A percentile compares a stretch with the other conserved stretches of the same genome.
phyloP scores from a whole-genome alignment of 1,140 invertebrate species.

The Drosophila tropicalis region DNA sequence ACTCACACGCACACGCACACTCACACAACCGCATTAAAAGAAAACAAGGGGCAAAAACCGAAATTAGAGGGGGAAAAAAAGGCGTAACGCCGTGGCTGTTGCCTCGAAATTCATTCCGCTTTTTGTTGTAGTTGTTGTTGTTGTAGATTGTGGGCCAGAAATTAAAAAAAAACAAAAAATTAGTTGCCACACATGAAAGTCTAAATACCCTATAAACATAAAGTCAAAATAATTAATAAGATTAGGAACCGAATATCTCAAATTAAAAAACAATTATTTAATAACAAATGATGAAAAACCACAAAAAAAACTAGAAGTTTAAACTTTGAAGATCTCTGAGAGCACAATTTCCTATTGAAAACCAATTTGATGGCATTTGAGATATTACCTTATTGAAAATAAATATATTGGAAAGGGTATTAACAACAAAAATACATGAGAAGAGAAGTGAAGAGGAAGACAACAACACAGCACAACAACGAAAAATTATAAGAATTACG shows the following conservation, averaged over 20 bases:
- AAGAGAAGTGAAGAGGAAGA: neutral
- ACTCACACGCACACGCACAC: conserved; percentile 16
- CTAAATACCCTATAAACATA: neutral
- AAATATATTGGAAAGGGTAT: neutral
- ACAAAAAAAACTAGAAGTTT: no score
- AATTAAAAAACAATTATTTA: neutral
- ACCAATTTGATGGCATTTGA: neutral
- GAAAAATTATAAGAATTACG: conserved; percentile 77
- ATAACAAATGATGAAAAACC: no score
- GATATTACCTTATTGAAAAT: neutral
- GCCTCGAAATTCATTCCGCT: conserved; percentile 31
- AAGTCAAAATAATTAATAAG: no score
- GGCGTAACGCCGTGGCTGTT: conserved; percentile 48
- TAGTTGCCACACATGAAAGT: neutral
- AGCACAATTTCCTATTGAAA: no score
- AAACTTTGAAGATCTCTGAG: no score
- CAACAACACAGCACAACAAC: conserved; percentile 18
- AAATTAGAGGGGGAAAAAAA: conserved; percentile 66
- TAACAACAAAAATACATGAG: neutral
- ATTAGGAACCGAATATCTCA: no score
- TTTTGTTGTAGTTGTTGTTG: conserved; percentile 40
- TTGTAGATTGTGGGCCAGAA: conserved; percentile 51
- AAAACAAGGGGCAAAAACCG: conserved; percentile 38
- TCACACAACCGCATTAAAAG: conserved; percentile 23
- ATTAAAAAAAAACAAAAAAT: conserved; percentile 16